phyloP scores from a whole-genome alignment of 1,140 invertebrate species.

The Nylanderia fulva region DNA sequence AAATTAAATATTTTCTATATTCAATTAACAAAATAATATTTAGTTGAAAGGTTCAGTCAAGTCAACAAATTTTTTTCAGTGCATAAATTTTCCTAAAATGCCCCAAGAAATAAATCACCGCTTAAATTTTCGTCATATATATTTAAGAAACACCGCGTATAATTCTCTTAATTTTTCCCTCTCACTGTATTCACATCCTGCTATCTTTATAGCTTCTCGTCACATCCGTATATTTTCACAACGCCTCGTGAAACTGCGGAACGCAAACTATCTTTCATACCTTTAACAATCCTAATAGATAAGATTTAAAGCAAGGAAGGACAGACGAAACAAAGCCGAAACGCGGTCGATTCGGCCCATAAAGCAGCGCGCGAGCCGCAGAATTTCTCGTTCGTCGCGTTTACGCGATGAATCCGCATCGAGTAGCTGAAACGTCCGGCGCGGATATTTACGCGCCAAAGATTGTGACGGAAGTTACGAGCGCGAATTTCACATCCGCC shows the following conservation, averaged over 20 bases:
- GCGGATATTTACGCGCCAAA: conserved; percentile 46
- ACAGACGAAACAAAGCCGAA: not conserved
- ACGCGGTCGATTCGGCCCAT: not conserved
- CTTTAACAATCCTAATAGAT: not conserved
- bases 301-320: too few relatives aligned
- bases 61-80: too few relatives aligned
- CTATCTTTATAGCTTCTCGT: not conserved
- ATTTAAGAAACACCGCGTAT: too few relatives aligned
- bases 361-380: not conserved
- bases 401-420: conserved; percentile 41
- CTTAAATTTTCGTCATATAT: too few relatives aligned
- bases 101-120: too few relatives aligned
- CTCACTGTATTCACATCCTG: not conserved
- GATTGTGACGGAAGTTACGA: conserved; percentile 52
- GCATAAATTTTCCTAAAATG: too few relatives aligned
- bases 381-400: conserved; percentile 16
- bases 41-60: too few relatives aligned
- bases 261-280: not conserved
- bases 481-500: conserved; percentile 32
- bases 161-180: too few relatives aligned
- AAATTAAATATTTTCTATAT: too few relatives aligned
- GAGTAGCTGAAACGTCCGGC: conserved; percentile 11
- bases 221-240: not conserved
- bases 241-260: not conserved
- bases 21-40: too few relatives aligned